Conservation (phyloP, 2,888 invertebrate species). For the Phasia obesa region DNA sequence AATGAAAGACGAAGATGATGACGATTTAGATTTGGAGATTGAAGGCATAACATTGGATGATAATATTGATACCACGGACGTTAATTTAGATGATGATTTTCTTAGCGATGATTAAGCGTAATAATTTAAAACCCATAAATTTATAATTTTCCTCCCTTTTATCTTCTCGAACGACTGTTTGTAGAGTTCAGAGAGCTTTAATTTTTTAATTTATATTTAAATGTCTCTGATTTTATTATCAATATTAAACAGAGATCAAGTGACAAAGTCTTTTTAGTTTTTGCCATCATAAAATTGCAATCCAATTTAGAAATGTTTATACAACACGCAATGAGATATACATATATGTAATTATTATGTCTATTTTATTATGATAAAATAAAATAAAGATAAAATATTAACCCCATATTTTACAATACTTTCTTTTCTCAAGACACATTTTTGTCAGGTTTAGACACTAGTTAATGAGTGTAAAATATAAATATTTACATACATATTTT, state of each 20-base stretch:
- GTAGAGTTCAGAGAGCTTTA: constrained; percentile 40
- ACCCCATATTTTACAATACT: neutral
- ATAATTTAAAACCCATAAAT: constrained; percentile 17
- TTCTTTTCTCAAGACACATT: neutral
- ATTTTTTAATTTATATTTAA: constrained; percentile 27
- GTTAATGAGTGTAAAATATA: too few relatives aligned
- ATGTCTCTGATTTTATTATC: constrained; percentile 6
- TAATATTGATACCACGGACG: constrained; percentile 89
- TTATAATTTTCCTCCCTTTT: constrained; percentile 33
- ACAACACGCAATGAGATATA: constrained; percentile 39
- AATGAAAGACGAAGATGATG: constrained; percentile 85
- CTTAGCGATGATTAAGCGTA: constrained; percentile 84
- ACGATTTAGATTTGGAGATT: constrained; percentile 93
- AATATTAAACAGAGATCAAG: constrained; percentile 32
- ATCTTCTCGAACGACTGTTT: neutral
- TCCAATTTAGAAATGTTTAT: constrained; percentile 44
- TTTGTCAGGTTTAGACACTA: too few relatives aligned
- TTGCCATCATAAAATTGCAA: constrained; percentile 43
- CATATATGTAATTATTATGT: constrained; percentile 50
- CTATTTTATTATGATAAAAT: constrained; percentile 65
- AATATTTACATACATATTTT: too few relatives aligned
- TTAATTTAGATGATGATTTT: constrained; percentile 87
- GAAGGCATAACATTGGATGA: constrained; percentile 92
- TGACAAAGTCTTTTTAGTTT: constrained; percentile 36
- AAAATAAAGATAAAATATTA: constrained; percentile 32